Conservation (phyloP, 2,888 invertebrate genomes). For the Nomada ruficornis region DNA sequence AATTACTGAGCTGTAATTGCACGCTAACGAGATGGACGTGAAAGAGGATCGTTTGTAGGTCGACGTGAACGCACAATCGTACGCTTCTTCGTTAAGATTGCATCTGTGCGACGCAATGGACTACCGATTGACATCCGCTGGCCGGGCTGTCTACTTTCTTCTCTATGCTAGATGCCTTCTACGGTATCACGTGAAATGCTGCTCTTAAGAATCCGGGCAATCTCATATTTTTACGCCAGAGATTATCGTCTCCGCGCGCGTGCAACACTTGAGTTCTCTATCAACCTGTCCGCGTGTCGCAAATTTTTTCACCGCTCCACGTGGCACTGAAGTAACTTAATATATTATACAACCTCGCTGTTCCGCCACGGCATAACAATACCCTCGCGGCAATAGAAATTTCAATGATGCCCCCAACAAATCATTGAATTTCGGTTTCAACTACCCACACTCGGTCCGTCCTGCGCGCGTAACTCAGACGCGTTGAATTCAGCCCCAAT, state of each 20-base stretch:
- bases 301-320: too few relatives aligned
- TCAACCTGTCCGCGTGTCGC: too few relatives aligned
- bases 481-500: constrained; percentile 24
- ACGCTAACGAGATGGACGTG: constrained; percentile 10
- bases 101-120: neutral
- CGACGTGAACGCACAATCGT: constrained; percentile 1
- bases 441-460: neutral
- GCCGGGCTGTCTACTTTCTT: neutral
- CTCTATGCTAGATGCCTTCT: neutral
- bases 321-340: too few relatives aligned
- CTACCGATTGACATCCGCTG: neutral
- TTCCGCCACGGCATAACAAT: too few relatives aligned
- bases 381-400: neutral
- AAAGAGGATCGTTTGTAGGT: constrained; percentile 7
- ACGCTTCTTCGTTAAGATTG: neutral
- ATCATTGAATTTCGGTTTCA: neutral
- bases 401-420: neutral
- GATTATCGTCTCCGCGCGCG: too few relatives aligned
- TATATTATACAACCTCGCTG: too few relatives aligned
- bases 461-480: neutral
- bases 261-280: too few relatives aligned
- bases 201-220: too few relatives aligned
- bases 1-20: constrained; percentile 34
- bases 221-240: too few relatives aligned
- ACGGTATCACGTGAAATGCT: neutral